Percentiles rank a stretch among this genome's conserved stretches.
Evolutionary conservation across 2,888 invertebrate species (phyloP).

Genomic region (Himalopsyche anomala): DNA sequence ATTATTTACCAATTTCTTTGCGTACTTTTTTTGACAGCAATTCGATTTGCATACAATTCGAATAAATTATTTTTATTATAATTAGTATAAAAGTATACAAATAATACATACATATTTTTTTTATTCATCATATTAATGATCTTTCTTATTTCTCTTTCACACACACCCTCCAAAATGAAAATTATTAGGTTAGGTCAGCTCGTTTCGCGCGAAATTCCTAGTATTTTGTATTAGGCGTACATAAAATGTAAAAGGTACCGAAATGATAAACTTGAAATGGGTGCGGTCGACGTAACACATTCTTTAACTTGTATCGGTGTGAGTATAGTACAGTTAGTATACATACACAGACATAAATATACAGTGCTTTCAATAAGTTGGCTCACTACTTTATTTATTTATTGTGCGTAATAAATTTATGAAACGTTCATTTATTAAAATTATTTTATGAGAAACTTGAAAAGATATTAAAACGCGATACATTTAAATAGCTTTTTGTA

Average conservation of each 20-base stretch:
- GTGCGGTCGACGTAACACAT: neutral
- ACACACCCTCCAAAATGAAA: conserved; percentile 38
- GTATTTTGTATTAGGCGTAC: conserved; percentile 61
- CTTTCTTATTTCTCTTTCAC: neutral
- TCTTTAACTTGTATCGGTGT: neutral
- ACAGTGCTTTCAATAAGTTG: conserved; percentile 16
- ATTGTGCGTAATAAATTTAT: no score
- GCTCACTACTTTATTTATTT: neutral
- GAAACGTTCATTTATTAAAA: no score
- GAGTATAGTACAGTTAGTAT: neutral
- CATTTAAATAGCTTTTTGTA: no score
- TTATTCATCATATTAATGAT: no score
- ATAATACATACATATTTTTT: no score
- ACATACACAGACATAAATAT: neutral
- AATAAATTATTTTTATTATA: no score
- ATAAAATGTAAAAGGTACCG: conserved; percentile 44
- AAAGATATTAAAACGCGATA: no score
- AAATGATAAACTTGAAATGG: neutral
- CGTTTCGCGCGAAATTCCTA: conserved; percentile 64
- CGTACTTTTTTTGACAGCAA: no score
- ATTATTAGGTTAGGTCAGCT: conserved; percentile 59
- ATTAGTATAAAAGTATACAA: no score
- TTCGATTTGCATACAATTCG: no score
- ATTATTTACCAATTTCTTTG: no score
- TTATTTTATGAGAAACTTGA: no score